Conservation (phyloP, 2,113 vertebrate genomes). For the Bombycilla garrulus region DNA sequence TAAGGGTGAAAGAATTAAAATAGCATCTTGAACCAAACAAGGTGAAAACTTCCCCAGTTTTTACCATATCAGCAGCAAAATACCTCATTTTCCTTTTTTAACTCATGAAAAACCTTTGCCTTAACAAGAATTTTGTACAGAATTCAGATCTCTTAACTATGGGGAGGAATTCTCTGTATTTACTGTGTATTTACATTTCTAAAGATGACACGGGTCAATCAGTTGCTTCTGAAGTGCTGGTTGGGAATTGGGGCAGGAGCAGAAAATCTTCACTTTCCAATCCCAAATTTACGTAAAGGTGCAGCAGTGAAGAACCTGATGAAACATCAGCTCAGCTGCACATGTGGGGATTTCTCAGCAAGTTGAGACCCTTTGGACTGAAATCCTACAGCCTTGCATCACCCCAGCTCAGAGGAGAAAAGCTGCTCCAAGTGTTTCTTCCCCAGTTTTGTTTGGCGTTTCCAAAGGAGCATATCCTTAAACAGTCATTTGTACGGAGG, state of each 20-base stretch:
- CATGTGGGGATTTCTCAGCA: rapidly evolving
- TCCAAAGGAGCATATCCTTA: background rate
- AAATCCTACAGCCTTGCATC: background rate
- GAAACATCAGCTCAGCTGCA: background rate
- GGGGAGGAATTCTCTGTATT: background rate
- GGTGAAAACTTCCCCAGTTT: background rate
- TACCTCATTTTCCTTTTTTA: background rate
- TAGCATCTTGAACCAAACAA: background rate
- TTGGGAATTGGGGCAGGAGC: background rate
- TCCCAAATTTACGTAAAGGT: background rate
- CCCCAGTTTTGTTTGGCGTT: background rate
- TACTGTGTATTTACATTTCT: background rate
- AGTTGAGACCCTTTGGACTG: rapidly evolving
- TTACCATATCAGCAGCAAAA: rapidly evolving
- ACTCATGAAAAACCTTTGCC: background rate
- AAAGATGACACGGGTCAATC: background rate
- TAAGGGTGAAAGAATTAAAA: background rate
- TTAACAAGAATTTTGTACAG: background rate
- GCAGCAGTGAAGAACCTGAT: background rate
- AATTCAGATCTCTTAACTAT: background rate
- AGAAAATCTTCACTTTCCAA: background rate
- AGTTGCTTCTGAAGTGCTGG: background rate
- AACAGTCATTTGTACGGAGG: rapidly evolving
- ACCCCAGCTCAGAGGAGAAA: background rate
- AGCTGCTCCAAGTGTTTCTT: background rate